These are phyloP conservation scores for Tuberolachnus salignus DNA, from an alignment of 2,888 invertebrate genomes.

Conservation along the genomic window DNA sequence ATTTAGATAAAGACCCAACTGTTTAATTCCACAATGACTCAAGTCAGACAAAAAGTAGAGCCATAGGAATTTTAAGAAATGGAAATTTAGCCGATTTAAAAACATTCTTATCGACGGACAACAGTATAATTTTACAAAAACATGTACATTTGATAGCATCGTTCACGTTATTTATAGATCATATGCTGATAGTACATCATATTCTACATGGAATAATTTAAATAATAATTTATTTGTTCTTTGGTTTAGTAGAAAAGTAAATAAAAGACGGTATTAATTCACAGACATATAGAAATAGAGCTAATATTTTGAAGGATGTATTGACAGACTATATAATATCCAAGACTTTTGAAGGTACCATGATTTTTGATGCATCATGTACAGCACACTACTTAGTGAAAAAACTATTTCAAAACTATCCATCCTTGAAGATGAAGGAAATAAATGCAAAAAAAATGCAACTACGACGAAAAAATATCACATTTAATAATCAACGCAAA, in stretches of 20 bases:
- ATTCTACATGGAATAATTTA: no score
- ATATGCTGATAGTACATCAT: neutral
- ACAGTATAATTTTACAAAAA: neutral
- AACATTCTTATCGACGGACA: neutral
- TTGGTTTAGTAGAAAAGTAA: no score
- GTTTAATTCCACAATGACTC: neutral
- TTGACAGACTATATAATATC: neutral
- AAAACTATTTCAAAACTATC: neutral
- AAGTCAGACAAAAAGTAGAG: neutral
- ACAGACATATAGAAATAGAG: neutral
- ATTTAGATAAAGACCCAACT: conserved; percentile 11
- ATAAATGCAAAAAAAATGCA: neutral
- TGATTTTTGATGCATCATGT: conserved; percentile 4
- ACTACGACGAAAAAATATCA: neutral
- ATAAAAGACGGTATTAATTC: neutral
- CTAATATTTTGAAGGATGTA: conserved; percentile 3
- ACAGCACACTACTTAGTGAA: no score
- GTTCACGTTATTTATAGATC: conserved; percentile 3
- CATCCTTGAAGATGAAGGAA: conserved; percentile 2
- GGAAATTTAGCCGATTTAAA: conserved; percentile 5
- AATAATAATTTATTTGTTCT: no score
- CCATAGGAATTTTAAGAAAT: neutral
- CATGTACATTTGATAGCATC: conserved; percentile 1
- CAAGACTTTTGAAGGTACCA: neutral
- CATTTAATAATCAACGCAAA: neutral